These are phyloP conservation scores for Piliocolobus tephrosceles DNA, from an alignment of 2,113 vertebrate species.

Conservation along the genomic window DNA sequence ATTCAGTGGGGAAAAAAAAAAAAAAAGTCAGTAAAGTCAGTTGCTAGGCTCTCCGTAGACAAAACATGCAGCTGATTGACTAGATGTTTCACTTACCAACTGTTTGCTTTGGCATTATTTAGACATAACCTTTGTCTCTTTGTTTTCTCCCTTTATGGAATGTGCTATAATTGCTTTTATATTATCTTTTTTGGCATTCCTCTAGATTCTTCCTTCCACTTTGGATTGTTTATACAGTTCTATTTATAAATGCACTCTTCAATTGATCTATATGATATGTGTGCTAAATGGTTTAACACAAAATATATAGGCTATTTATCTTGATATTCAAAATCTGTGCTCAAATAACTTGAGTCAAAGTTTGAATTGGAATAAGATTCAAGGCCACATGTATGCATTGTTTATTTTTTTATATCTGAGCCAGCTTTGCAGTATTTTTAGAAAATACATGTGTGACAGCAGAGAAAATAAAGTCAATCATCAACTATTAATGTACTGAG, in stretches of 20 bases:
- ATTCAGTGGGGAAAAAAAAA: slow-evolving; percentile 20
- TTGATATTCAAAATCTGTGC: slow-evolving; percentile 41
- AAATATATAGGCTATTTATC: slow-evolving; percentile 57
- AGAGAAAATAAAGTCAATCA: slow-evolving; percentile 38
- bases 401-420: slow-evolving; percentile 37
- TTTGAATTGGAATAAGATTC: slow-evolving; percentile 62
- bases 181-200: slow-evolving; percentile 61
- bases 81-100: slow-evolving; percentile 24
- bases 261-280: slow-evolving; percentile 31
- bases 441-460: background rate
- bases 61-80: slow-evolving; percentile 50
- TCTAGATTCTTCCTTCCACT: slow-evolving; percentile 50
- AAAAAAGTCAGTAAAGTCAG: slow-evolving; percentile 16
- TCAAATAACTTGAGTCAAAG: slow-evolving; percentile 57
- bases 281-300: slow-evolving; percentile 54
- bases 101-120: slow-evolving; percentile 64
- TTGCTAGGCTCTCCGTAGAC: slow-evolving; percentile 56
- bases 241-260: slow-evolving; percentile 56
- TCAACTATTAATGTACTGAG: background rate
- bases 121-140: slow-evolving; percentile 35
- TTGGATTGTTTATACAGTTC: slow-evolving; percentile 48
- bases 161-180: slow-evolving; percentile 53
- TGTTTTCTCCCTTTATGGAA: slow-evolving; percentile 10
- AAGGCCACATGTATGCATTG: slow-evolving; percentile 2
- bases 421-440: slow-evolving; percentile 51